phyloP scores from a whole-genome alignment of 2,797 vertebrate species.

The Parotocinclus haroldoi region DNA sequence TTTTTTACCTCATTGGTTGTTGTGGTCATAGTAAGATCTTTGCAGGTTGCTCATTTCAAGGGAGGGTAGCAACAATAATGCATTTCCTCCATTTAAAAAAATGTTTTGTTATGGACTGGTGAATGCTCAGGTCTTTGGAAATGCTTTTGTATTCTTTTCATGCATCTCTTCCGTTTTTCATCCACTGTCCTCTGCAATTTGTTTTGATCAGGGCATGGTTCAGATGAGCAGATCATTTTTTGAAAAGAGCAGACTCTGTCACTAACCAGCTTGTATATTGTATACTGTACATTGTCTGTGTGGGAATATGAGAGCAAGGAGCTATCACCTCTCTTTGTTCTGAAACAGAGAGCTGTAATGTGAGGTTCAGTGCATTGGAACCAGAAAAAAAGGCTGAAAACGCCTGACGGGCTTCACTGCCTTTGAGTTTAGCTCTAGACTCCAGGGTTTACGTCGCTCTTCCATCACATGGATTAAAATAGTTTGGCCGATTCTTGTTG shows the following conservation, averaged over 20 bases:
- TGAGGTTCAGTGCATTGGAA: slow-evolving; percentile 58
- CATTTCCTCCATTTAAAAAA: neutral
- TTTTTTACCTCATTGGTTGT: neutral
- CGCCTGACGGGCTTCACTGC: slow-evolving; percentile 61
- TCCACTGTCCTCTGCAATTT: neutral
- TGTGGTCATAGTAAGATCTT: neutral
- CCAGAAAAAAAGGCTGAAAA: slow-evolving; percentile 29
- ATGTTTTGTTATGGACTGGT: neutral
- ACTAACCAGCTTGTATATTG: slow-evolving; percentile 35
- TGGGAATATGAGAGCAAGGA: slow-evolving; percentile 54
- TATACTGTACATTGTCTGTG: slow-evolving; percentile 40
- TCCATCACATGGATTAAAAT: slow-evolving; percentile 78
- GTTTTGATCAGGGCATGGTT: slow-evolving; percentile 2
- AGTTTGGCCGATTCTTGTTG: slow-evolving; percentile 68
- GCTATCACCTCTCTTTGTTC: slow-evolving; percentile 57
- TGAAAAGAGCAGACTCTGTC: neutral
- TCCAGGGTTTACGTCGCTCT: slow-evolving; percentile 73
- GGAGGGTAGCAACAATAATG: neutral
- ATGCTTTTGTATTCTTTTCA: neutral
- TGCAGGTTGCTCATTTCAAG: neutral
- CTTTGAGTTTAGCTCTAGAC: slow-evolving; percentile 66
- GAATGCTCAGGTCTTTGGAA: neutral
- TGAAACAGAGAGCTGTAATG: slow-evolving; percentile 15
- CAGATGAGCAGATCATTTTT: neutral
- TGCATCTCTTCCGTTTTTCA: neutral